phyloP scores from a whole-genome alignment of 2,888 invertebrate species.

The Chalcis sispes region DNA sequence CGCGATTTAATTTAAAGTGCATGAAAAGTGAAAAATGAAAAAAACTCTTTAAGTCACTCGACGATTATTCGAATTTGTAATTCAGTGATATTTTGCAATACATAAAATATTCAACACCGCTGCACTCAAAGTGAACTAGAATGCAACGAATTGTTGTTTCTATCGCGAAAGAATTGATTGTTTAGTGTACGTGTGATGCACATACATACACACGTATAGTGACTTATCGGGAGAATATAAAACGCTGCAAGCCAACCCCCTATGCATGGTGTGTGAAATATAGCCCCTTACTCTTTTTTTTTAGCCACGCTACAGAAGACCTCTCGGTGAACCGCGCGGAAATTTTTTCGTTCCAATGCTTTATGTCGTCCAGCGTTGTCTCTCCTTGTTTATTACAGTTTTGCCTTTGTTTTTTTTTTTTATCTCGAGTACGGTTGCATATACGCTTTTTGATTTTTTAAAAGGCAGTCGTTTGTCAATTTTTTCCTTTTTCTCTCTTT shows the following conservation, averaged over 20 bases:
- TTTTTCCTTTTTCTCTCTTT: constrained; percentile 33
- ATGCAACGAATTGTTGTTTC: constrained; percentile 21
- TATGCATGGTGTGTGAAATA: constrained; percentile 65
- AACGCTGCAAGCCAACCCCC: constrained; percentile 55
- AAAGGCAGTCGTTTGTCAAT: constrained; percentile 14
- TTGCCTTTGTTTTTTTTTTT: constrained; percentile 33
- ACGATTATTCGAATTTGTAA: constrained; percentile 15
- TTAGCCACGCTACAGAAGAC: constrained; percentile 48
- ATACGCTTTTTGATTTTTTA: constrained; percentile 36
- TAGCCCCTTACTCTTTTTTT: constrained; percentile 56
- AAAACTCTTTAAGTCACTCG: constrained; percentile 36
- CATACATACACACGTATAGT: constrained; percentile 25
- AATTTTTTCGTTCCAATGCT: constrained; percentile 47
- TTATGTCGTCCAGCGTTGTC: constrained; percentile 52
- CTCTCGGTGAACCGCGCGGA: constrained; percentile 32
- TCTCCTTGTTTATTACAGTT: constrained; percentile 30
- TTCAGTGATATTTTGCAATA: background rate
- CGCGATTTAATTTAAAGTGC: constrained; percentile 41
- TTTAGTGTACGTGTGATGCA: constrained; percentile 30
- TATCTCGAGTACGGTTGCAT: constrained; percentile 27
- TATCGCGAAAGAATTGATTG: constrained; percentile 29
- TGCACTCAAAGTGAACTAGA: constrained; percentile 12
- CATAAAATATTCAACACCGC: constrained; percentile 10
- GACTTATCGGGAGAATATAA: constrained; percentile 49
- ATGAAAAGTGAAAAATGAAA: constrained; percentile 47